Conservation (phyloP, 2,113 vertebrate genomes). For the Anhinga anhinga region DNA sequence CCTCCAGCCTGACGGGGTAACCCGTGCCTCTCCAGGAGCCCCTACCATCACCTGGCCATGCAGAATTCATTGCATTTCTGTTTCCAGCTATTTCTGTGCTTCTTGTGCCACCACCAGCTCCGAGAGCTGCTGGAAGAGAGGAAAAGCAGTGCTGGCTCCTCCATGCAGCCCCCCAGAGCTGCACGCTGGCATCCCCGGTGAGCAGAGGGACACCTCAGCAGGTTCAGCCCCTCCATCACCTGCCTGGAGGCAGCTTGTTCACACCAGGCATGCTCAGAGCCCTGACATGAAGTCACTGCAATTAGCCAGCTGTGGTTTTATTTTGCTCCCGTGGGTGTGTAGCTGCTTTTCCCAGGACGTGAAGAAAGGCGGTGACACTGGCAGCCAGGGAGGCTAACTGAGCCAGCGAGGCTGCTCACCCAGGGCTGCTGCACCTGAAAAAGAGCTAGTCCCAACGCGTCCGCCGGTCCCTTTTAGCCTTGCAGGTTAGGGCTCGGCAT, state of each 20-base stretch:
- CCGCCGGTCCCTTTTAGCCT: background rate
- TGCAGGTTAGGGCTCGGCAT: background rate
- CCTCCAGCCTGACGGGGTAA: background rate
- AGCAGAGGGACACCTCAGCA: background rate
- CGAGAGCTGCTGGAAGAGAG: background rate
- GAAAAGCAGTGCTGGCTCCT: background rate
- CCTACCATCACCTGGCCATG: background rate
- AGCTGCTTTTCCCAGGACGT: constrained; percentile 25
- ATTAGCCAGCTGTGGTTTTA: background rate
- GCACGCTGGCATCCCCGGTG: rapidly evolving
- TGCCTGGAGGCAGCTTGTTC: background rate
- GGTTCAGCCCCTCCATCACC: background rate
- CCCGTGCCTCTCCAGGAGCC: background rate
- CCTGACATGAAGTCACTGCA: background rate
- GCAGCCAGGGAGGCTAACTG: background rate
- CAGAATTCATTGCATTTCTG: background rate
- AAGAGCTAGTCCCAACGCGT: background rate
- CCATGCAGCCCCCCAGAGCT: background rate
- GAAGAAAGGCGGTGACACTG: background rate
- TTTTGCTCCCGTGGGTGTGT: background rate
- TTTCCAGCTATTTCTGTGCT: background rate
- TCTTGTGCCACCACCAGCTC: background rate
- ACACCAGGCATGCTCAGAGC: background rate
- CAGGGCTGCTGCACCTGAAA: background rate
- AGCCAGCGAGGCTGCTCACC: background rate